Evolutionary conservation across 2,888 invertebrate species (phyloP).

Genomic region (Dromius quadrimaculatus): DNA sequence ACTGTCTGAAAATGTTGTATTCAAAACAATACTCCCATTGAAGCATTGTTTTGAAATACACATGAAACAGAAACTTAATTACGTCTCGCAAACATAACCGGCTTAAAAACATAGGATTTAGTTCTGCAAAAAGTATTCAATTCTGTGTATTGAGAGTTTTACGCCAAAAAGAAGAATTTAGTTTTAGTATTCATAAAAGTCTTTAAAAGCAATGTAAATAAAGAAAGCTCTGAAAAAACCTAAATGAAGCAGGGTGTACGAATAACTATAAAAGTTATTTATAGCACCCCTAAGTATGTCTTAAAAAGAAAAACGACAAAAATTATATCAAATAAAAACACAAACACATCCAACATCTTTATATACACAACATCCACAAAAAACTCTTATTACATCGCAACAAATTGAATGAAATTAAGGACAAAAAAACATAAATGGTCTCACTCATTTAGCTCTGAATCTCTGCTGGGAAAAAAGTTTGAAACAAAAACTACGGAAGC

Average conservation of each 20-base stretch:
- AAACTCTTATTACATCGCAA: constrained; percentile 11
- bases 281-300: constrained; percentile 18
- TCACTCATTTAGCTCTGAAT: constrained; percentile 25
- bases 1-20: no score
- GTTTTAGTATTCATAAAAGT: no score
- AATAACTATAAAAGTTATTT: constrained; percentile 33
- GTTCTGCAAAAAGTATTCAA: no score
- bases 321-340: neutral
- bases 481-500: constrained; percentile 22
- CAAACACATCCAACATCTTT: constrained; percentile 4
- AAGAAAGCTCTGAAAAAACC: no score
- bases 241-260: constrained; percentile 16
- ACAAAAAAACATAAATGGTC: constrained; percentile 23
- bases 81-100: no score
- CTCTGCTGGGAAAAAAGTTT: constrained; percentile 2
- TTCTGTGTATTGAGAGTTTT: no score
- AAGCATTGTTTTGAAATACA: no score
- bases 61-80: no score
- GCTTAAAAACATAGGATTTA: no score
- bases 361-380: neutral
- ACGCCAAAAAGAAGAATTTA: no score
- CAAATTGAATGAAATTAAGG: constrained; percentile 28
- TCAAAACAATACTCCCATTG: no score
- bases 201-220: no score
- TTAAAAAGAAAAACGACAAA: constrained; percentile 16